Percentiles rank a stretch among this genome's conserved stretches.
These are phyloP conservation scores for Megaleporinus macrocephalus DNA, from an alignment of 2,113 vertebrate species.

Conservation along the genomic window DNA sequence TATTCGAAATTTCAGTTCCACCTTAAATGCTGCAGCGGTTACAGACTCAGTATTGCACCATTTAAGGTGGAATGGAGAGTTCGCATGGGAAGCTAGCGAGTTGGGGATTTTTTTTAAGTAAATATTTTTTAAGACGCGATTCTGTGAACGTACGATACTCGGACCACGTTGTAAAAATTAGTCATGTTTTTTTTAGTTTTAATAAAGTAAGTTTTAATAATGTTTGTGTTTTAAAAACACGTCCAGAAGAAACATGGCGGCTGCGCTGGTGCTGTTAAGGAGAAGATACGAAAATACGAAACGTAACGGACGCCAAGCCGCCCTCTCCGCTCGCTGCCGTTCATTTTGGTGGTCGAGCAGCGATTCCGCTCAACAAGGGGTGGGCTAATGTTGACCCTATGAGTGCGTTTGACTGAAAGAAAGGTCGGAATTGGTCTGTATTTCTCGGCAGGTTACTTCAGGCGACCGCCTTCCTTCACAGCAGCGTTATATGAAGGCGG, in stretches of 20 bases:
- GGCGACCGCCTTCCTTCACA: too few relatives aligned
- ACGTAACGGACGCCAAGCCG: neutral
- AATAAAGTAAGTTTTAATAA: neutral
- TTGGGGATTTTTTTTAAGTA: too few relatives aligned
- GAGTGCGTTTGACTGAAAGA: neutral
- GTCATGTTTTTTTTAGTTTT: neutral
- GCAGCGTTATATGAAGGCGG: neutral
- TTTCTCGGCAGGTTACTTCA: neutral
- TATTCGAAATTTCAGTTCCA: too few relatives aligned
- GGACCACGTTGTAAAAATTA: neutral
- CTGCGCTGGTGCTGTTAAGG: conserved; percentile 12
- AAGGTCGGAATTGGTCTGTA: neutral
- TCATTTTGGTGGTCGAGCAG: neutral
- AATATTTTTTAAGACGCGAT: too few relatives aligned
- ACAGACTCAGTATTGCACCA: too few relatives aligned
- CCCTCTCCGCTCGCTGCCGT: neutral
- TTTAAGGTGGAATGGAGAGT: too few relatives aligned
- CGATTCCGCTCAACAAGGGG: neutral
- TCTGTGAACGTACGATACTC: neutral
- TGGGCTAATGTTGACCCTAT: neutral
- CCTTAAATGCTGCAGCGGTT: too few relatives aligned
- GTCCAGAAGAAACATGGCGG: conserved; percentile 54
- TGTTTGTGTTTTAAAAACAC: neutral
- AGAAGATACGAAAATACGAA: neutral
- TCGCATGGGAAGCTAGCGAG: too few relatives aligned